These are phyloP conservation scores for Pangasius macronema DNA, from an alignment of 2,797 vertebrate species.

Conservation along the genomic window DNA sequence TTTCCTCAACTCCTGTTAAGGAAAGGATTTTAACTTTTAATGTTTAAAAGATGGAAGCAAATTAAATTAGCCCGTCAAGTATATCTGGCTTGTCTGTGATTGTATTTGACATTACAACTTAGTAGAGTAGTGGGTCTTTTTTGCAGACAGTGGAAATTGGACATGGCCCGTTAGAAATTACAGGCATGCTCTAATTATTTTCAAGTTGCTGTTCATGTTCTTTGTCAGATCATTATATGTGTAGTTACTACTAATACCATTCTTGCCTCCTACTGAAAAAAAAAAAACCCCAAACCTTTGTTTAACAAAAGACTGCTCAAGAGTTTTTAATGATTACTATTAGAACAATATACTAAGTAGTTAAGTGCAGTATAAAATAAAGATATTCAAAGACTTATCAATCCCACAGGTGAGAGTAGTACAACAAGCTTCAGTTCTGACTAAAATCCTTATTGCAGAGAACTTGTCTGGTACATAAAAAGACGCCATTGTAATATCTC, in stretches of 20 bases:
- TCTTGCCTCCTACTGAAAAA: neutral
- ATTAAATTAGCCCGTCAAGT: slow-evolving; percentile 71
- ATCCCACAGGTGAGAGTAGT: slow-evolving; percentile 1
- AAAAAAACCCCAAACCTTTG: neutral
- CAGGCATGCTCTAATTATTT: neutral
- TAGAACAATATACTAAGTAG: slow-evolving; percentile 3
- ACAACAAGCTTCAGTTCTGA: slow-evolving; percentile 8
- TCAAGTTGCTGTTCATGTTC: neutral
- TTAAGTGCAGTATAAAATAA: slow-evolving; percentile 9
- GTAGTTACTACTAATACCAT: neutral
- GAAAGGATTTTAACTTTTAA: neutral
- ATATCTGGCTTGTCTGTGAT: slow-evolving; percentile 60
- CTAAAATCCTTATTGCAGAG: slow-evolving; percentile 25
- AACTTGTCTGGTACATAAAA: slow-evolving; percentile 28
- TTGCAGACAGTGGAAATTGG: neutral
- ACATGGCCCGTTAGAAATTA: neutral
- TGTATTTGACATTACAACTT: slow-evolving; percentile 60
- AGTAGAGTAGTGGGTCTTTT: slow-evolving; percentile 64
- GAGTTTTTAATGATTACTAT: slow-evolving; percentile 22
- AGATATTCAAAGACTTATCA: neutral
- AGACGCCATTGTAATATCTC: slow-evolving; percentile 36
- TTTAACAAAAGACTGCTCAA: slow-evolving; percentile 8
- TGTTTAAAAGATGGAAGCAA: slow-evolving; percentile 71
- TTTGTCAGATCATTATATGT: neutral
- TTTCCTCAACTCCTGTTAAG: neutral